Evolutionary conservation across 2,113 vertebrate species (phyloP), one percentile per base, ranked within the genome.

Genomic region (Ramphastos sulfuratus): DNA sequence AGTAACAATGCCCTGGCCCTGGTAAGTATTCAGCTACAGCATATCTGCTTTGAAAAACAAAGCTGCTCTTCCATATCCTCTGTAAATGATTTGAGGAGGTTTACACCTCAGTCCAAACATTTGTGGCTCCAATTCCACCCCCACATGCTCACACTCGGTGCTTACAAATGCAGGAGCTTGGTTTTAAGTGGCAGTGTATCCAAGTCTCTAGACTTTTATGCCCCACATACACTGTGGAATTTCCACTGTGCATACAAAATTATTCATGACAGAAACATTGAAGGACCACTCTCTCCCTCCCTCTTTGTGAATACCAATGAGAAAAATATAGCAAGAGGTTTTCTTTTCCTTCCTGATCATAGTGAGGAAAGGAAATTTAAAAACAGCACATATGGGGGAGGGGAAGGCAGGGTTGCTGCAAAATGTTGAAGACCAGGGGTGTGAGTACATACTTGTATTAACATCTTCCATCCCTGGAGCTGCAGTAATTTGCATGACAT

Each of bases 181-280:
- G 71, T 65, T 64, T 94, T 50, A 92, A 81, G 83, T 14, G 23
- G 23, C 60, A 73, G 90, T 14, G 63, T n/a, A 48, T 59, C 73
- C 70, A 39, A 88, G 76, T 79, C 87, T 84, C 66, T 24, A 69
- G 96, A 93, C 94, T 94, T 94, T 90, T 82, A 91, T 95, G 92
- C 92, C 92, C 77, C 79, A 96, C 73, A 93, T 94, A 93, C 87
- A 86, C 93, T 30, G 58, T 84, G 95, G 91, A 91, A 94, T 92
- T 96, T 96, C 89, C 85, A 95, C 76, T 11, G 61, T n/a, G 87
- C 87, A 66, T 44, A 79, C 82, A 84, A 91, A 95, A 96, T 95
- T 91, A 95, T 84, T 82, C 76, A 84, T 39, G 85, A 90, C 93
- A 95, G 85, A 95, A 91, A 81, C 82, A 86, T 0, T 8, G 92